phyloP scores from a whole-genome alignment of 1,140 invertebrate species.

The Cyclina sinensis region DNA sequence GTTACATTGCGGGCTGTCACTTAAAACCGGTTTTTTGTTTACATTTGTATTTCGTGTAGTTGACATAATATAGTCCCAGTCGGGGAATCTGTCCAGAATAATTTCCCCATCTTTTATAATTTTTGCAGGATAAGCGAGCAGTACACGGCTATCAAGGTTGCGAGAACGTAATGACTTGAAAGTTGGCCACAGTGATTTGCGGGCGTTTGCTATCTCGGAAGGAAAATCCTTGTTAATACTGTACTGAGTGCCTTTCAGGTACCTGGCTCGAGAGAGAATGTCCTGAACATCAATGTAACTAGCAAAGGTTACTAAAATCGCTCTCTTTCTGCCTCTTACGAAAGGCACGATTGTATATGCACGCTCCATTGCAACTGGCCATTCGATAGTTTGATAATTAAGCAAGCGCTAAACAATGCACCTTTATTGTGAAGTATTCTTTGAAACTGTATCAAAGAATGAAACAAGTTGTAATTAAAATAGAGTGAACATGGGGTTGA shows the following conservation, averaged over 20 bases:
- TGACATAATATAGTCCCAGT: neutral
- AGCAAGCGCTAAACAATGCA: no score
- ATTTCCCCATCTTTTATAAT: neutral
- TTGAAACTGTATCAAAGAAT: no score
- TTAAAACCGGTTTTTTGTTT: no score
- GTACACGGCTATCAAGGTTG: neutral
- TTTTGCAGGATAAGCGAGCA: neutral
- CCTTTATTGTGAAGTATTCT: no score
- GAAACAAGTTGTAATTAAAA: no score
- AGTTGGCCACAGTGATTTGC: neutral
- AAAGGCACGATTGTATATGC: conserved; percentile 1
- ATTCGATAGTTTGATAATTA: no score
- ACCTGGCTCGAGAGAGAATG: neutral
- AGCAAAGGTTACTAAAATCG: neutral
- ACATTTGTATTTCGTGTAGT: neutral
- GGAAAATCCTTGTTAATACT: conserved; percentile 31
- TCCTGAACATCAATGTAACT: neutral
- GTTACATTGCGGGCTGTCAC: neutral
- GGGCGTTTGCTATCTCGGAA: neutral
- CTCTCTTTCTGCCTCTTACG: neutral
- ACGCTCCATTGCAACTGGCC: neutral
- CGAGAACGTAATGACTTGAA: neutral
- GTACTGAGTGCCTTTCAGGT: neutral
- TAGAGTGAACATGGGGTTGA: no score
- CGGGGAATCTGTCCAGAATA: neutral